These are phyloP conservation scores for Pristionchus entomophagus DNA, from an alignment of 2,888 invertebrate genomes.

Conservation along the genomic window DNA sequence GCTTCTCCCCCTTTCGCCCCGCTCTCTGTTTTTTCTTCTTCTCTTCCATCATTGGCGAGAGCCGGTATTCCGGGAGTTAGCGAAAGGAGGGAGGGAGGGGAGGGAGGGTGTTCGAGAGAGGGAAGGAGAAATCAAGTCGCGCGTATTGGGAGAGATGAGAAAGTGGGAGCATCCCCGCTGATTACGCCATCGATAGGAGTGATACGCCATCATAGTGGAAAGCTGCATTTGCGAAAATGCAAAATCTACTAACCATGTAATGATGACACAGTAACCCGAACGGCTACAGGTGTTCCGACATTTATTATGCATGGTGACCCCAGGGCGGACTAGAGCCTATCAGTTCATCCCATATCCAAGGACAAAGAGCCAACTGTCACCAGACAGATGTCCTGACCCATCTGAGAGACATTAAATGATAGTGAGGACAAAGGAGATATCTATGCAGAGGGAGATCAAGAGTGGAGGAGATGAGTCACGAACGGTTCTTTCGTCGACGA, in stretches of 20 bases:
- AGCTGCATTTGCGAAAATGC: too few relatives aligned
- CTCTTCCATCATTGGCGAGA: constrained; percentile 22
- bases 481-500: too few relatives aligned
- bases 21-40: neutral
- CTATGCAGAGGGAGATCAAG: neutral
- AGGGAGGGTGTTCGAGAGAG: neutral
- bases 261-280: too few relatives aligned
- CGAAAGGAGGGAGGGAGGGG: neutral
- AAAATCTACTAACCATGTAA: too few relatives aligned
- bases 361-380: constrained; percentile 7
- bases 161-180: neutral
- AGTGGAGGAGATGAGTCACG: too few relatives aligned
- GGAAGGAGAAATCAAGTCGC: constrained; percentile 37
- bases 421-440: neutral
- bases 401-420: neutral
- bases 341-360: too few relatives aligned
- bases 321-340: too few relatives aligned
- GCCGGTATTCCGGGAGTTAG: constrained; percentile 42
- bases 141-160: neutral
- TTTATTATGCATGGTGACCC: too few relatives aligned
- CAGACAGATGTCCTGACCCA: neutral
- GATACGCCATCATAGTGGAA: too few relatives aligned
- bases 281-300: too few relatives aligned
- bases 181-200: neutral
- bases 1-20: constrained; percentile 4